A percentile compares a stretch with the other conserved stretches of the same genome.
Conservation (phyloP, 2,113 vertebrate species). For the Tachysurus vachellii region DNA sequence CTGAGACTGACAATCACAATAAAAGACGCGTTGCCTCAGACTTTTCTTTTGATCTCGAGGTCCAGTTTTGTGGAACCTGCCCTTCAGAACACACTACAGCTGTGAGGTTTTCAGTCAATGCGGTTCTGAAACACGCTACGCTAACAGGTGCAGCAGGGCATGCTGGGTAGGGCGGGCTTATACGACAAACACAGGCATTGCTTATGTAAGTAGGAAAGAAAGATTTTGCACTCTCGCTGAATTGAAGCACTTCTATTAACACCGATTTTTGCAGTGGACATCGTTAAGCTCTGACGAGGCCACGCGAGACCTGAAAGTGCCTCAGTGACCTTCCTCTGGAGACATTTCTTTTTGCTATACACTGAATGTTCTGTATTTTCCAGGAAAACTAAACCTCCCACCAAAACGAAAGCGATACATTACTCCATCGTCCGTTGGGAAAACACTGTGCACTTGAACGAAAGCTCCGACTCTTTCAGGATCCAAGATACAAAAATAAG, state of each 20-base stretch:
- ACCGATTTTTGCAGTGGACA: background rate
- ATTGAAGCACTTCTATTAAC: no score
- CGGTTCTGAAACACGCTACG: constrained; percentile 12
- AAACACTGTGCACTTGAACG: background rate
- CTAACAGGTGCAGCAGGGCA: constrained; percentile 40
- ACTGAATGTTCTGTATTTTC: constrained; percentile 2
- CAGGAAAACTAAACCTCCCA: constrained; percentile 1
- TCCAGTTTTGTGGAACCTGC: background rate
- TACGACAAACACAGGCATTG: constrained; percentile 69
- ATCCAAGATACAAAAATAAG: background rate
- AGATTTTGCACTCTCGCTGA: background rate
- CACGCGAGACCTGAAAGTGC: background rate
- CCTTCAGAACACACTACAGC: background rate
- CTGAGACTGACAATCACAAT: background rate
- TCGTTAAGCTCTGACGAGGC: background rate
- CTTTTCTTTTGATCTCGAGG: background rate
- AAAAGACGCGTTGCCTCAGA: background rate
- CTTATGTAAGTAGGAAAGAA: constrained; percentile 41
- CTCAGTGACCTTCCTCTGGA: constrained; percentile 28
- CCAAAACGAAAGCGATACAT: constrained; percentile 33
- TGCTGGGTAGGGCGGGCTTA: background rate
- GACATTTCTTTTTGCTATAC: background rate
- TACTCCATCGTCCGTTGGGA: constrained; percentile 1
- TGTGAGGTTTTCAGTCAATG: background rate
- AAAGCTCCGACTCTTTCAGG: background rate